Evolutionary conservation across 2,113 vertebrate species (phyloP).

Genomic region (Callospermophilus lateralis): DNA sequence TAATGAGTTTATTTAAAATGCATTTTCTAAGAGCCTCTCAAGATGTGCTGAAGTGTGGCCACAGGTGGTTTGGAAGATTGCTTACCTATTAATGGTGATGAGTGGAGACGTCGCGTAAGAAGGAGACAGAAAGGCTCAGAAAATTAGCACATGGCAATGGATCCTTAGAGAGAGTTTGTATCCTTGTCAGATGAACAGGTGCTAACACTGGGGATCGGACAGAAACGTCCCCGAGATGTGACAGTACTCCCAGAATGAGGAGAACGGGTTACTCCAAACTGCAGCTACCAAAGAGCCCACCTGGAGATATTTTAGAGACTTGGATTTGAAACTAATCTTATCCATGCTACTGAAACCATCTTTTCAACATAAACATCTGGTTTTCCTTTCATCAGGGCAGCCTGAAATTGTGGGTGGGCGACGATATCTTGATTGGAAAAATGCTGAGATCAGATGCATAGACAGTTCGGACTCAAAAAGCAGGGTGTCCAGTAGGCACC

Average conservation of each 20-base stretch:
- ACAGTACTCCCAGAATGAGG: conserved; percentile 44
- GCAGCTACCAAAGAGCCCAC: conserved; percentile 37
- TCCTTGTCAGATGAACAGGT: conserved; percentile 57
- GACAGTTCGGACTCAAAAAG: not conserved
- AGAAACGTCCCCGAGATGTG: not conserved
- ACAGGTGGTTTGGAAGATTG: conserved; percentile 69
- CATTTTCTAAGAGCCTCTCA: conserved; percentile 73
- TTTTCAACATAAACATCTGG: conserved; percentile 35
- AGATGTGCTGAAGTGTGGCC: conserved; percentile 48
- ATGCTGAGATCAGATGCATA: not conserved
- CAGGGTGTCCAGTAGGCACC: not conserved
- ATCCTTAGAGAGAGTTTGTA: conserved; percentile 49
- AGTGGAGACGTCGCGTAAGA: not conserved
- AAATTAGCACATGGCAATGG: conserved; percentile 35
- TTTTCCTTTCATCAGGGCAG: not conserved
- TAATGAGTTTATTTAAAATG: conserved; percentile 75
- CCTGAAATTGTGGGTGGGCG: conserved; percentile 10
- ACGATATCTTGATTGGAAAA: conserved; percentile 22
- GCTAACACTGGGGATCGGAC: conserved; percentile 3
- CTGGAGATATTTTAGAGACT: conserved; percentile 57
- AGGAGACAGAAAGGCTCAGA: conserved; percentile 9
- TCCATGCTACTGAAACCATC: not conserved
- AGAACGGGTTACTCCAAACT: not conserved
- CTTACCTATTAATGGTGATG: conserved; percentile 61
- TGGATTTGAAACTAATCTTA: not conserved